Conservation (phyloP, 2,797 vertebrate species). For the Silurus lanzhouensis region DNA sequence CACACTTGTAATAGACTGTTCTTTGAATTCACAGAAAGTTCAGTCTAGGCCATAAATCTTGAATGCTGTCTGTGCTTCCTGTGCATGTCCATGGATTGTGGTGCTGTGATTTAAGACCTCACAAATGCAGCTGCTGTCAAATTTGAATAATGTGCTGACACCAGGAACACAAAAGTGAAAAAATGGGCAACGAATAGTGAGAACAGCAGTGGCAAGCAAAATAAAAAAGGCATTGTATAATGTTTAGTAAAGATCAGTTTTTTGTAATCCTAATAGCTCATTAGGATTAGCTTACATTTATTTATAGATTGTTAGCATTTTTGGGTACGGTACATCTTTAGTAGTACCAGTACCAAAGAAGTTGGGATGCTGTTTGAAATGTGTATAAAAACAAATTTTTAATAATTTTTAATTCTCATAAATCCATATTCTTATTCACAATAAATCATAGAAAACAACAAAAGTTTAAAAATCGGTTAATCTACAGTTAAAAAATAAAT, state of each 20-base stretch:
- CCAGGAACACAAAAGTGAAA: neutral
- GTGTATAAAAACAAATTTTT: no score
- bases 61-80: constrained; percentile 16
- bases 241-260: neutral
- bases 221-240: neutral
- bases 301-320: neutral
- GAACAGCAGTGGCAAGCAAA: neutral
- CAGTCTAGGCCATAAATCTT: constrained; percentile 21
- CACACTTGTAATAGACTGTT: neutral
- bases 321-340: neutral
- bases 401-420: no score
- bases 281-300: neutral
- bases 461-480: no score
- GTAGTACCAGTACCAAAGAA: neutral
- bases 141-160: constrained; percentile 21
- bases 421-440: no score
- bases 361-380: no score
- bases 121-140: constrained; percentile 67
- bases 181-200: neutral
- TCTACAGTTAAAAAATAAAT: no score
- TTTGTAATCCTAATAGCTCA: neutral
- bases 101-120: constrained; percentile 72
- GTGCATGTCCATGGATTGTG: constrained; percentile 31
- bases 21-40: constrained; percentile 18
- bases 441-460: no score